Percentiles rank a stretch among this genome's conserved stretches.
Evolutionary conservation across 2,888 invertebrate genomes (phyloP).

Genomic region (Polia nebulosa): DNA sequence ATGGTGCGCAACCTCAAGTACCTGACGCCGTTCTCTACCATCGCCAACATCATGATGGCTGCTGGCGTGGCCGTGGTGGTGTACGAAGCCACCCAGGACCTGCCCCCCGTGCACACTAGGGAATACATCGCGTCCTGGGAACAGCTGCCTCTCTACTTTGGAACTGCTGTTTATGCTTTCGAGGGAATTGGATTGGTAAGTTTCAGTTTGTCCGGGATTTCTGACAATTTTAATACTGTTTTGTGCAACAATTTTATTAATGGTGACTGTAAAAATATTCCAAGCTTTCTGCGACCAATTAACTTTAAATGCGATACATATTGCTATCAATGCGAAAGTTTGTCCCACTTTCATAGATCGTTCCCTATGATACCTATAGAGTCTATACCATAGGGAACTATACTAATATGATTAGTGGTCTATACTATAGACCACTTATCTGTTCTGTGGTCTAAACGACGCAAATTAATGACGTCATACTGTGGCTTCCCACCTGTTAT

Average conservation of each 20-base stretch:
- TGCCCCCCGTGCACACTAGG: conserved; percentile 92
- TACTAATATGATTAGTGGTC: no score
- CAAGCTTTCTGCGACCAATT: background rate
- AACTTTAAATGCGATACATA: background rate
- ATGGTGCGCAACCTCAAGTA: conserved; percentile 96
- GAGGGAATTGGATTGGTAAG: conserved; percentile 98
- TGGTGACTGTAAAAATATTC: background rate
- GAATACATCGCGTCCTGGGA: conserved; percentile 91
- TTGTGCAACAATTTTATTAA: background rate
- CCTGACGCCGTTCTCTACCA: conserved; percentile 97
- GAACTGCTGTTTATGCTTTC: conserved; percentile 98
- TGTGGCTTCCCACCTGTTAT: no score
- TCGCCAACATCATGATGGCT: conserved; percentile 96
- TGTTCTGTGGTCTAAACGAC: no score
- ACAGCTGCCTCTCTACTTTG: conserved; percentile 97
- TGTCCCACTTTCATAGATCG: background rate
- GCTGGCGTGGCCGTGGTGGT: conserved; percentile 94
- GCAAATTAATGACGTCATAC: no score
- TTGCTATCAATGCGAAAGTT: background rate
- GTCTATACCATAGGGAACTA: no score
- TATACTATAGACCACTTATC: no score
- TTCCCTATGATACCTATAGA: no score
- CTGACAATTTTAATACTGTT: background rate
- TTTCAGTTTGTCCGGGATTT: conserved; percentile 33
- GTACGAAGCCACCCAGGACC: conserved; percentile 93